phyloP scores from a whole-genome alignment of 2,113 vertebrate species.

The Plestiodon gilberti region DNA sequence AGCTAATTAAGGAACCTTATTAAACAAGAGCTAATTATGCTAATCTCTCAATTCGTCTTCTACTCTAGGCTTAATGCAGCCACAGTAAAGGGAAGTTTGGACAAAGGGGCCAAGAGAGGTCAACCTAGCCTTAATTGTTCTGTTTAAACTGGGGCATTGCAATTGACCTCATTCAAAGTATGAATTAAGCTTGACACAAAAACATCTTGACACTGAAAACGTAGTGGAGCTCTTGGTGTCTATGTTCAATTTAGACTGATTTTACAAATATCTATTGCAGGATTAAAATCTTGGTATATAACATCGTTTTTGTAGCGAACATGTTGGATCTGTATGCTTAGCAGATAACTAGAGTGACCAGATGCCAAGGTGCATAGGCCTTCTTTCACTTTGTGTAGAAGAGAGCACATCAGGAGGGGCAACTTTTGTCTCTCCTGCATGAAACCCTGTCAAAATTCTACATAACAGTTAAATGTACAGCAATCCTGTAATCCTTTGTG shows the following conservation, averaged over 20 bases:
- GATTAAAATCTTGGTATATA: neutral
- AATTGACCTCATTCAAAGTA: conserved; percentile 39
- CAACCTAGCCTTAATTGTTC: conserved; percentile 36
- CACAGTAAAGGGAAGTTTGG: neutral
- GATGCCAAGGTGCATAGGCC: neutral
- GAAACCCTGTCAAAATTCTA: neutral
- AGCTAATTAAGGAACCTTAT: neutral
- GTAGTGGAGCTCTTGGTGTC: neutral
- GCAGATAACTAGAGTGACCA: neutral
- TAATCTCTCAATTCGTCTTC: neutral
- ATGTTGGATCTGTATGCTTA: neutral
- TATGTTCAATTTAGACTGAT: neutral
- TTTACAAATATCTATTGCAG: neutral
- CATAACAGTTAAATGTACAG: neutral
- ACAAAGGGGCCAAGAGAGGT: conserved; percentile 6
- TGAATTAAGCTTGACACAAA: conserved; percentile 30
- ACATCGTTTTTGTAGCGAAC: neutral
- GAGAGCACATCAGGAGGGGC: neutral
- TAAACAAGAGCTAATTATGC: conserved; percentile 33
- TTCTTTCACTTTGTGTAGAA: neutral
- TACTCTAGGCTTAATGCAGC: neutral
- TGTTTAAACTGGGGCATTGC: conserved; percentile 37
- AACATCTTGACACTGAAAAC: neutral
- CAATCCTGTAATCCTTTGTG: neutral
- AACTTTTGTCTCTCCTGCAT: neutral